A percentile compares a stretch with the other conserved stretches of the same genome.
phyloP scores from a whole-genome alignment of 2,888 invertebrate genomes.

The Atethmia centrago region DNA sequence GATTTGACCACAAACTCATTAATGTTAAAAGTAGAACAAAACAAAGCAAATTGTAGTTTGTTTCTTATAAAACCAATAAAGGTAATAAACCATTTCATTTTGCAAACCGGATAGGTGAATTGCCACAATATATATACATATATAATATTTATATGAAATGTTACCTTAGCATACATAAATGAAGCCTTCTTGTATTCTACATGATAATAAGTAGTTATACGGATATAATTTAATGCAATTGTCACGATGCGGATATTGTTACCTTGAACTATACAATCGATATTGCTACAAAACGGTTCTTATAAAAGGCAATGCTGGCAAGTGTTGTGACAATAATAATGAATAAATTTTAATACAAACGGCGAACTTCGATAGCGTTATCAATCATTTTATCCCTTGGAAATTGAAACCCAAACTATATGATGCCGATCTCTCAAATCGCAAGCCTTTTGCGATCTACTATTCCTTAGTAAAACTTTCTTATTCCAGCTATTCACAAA shows the following conservation, averaged over 20 bases:
- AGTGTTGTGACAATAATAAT: slow-evolving; percentile 26
- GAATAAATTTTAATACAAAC: slow-evolving; percentile 6
- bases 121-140: background rate
- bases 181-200: background rate
- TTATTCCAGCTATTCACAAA: background rate
- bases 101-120: background rate
- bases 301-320: background rate
- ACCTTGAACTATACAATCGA: slow-evolving; percentile 46
- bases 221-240: slow-evolving; percentile 14
- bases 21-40: slow-evolving; percentile 4
- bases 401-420: background rate
- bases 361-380: background rate
- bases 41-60: background rate
- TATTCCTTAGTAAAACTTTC: background rate
- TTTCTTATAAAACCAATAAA: background rate
- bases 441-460: background rate
- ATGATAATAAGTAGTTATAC: slow-evolving; percentile 14
- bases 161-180: background rate
- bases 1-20: slow-evolving; percentile 2
- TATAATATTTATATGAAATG: too few relatives aligned
- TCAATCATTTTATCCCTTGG: background rate
- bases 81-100: slow-evolving; percentile 9
- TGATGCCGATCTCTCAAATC: too few relatives aligned
- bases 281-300: slow-evolving; percentile 12
- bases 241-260: background rate